Percentiles rank a stretch among this genome's conserved stretches.
phyloP scores from a whole-genome alignment of 2,888 invertebrate species.

The Apoda limacodes region DNA sequence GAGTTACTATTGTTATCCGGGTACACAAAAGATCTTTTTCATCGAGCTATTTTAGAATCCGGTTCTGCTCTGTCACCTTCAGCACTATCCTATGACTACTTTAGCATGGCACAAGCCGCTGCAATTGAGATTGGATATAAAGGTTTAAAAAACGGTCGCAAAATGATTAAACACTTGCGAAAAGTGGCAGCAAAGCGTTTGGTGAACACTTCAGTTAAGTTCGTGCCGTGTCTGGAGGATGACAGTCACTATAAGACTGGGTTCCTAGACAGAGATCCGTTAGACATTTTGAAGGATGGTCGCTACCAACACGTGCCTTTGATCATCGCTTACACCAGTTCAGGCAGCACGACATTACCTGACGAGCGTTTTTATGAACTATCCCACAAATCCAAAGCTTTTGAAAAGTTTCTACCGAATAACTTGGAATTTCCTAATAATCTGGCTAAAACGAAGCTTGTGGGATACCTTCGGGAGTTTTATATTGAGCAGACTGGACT shows the following conservation, averaged over 20 bases:
- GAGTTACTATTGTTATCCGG: constrained; percentile 44
- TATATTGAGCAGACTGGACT: constrained; percentile 33
- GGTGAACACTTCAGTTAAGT: constrained; percentile 26
- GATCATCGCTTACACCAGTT: constrained; percentile 34
- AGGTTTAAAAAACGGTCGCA: too few relatives aligned
- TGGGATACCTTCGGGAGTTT: constrained; percentile 38
- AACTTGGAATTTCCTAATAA: constrained; percentile 38
- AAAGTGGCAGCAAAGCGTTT: constrained; percentile 23
- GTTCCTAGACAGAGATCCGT: constrained; percentile 38
- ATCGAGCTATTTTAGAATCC: constrained; percentile 48
- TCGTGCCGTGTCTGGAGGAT: constrained; percentile 44
- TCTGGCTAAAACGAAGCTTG: constrained; percentile 28
- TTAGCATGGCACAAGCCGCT: constrained; percentile 34
- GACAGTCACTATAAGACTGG: constrained; percentile 22
- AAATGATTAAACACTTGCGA: too few relatives aligned
- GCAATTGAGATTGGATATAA: constrained; percentile 53
- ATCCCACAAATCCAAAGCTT: constrained; percentile 26
- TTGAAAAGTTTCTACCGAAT: constrained; percentile 39
- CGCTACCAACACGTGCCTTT: constrained; percentile 37
- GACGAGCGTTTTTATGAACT: constrained; percentile 26
- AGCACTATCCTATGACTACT: constrained; percentile 35
- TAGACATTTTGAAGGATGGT: constrained; percentile 28
- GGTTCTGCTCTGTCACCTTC: constrained; percentile 47
- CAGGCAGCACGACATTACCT: constrained; percentile 26
- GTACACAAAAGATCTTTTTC: constrained; percentile 35